Evolutionary conservation across 1,140 invertebrate genomes (phyloP), one percentile per base, ranked within the genome.

Genomic region (Ruditapes philippinarum): DNA sequence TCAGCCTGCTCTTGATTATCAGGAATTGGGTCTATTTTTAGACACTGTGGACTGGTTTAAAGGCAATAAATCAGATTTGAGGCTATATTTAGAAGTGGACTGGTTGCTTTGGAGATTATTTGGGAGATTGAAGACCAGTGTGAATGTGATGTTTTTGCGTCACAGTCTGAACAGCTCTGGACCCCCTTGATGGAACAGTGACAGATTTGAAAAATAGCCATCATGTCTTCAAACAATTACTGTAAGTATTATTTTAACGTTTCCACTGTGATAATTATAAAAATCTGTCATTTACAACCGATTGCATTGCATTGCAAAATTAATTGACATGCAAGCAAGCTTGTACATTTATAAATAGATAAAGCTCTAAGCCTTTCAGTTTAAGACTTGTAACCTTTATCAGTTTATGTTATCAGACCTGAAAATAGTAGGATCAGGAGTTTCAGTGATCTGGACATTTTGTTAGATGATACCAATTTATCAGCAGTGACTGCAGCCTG

Each of bases 161-260:
- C 22, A 33, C 40, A 78, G 45, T 49, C 42, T 45, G 0, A 3
- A 40, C 17, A 78, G 40, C 42, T 42, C 12, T n/a, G 31, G 28
- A 78, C 45, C 36, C 65, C 31, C 33, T 70, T 2, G 33, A 70
- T 70, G 65, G 65, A 70, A 70, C 14, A 31, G 14, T 28, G 22
- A 40, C 11, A 38, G 36, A 38, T 70, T 70, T 2, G 28, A 33
- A 70, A 38, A 3, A 14, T 12, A 4, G 31, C 54, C 74, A 38
- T 51, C 36, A 81, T 81, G 79, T 81, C 79, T 42, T 81, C 79
- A 38, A 81, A 81, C 31, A 81, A 81, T 81, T 81, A 81, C 57
- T 81, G 79, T 81, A 81, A 81, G 79, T 81, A 31, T 70, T 14
- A 7, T n/a, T n/a, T n/a, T n/a, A n/a, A n/a, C n/a, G n/a, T n/a